Evolutionary conservation across 2,113 vertebrate species (phyloP), one percentile per base, ranked within the genome.

Genomic region (Perca schrenkii): DNA sequence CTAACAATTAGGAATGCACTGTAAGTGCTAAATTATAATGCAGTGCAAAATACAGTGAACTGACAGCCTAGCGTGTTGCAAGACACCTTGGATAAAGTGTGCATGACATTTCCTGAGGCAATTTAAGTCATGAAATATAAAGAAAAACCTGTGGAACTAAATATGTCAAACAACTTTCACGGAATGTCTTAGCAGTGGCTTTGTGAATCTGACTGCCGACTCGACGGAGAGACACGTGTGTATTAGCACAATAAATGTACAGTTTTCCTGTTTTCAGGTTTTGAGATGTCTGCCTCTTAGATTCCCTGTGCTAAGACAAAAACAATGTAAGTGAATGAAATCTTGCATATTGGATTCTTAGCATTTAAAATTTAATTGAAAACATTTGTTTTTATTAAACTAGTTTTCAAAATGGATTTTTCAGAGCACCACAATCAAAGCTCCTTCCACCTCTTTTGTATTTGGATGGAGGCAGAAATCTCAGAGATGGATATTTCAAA

Each of bases 81-180:
- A 14, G 70, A 53, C 81, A 83, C 65, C 74, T 75, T 60, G 54
- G 65, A 71, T 66, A 46, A 28, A 83, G 68, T 31, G 47, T 8
- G 52, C 49, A 16, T 25, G 19, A 77, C 1, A 13, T 75, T 74
- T 86, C 49, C 58, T 15, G 60, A 43, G 69, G 84, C 17, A 15
- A n/a, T 63, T 82, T 72, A 62, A 68, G 52, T 68, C 36, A 1
- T n/a, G 43, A 74, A 40, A 57, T 14, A 76, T 79, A 74, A 60
- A 52, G 4, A 8, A n/a, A 74, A 72, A 14, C 50, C 43, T 52
- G 17, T 36, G 15, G 69, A 65, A 67, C 69, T 74, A 61, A 83
- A 60, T 78, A 61, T 36, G 66, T 87, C 54, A 54, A 58, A 64
- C 56, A 50, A 21, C 22, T 77, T 53, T 31, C 15, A n/a, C 12